These are phyloP conservation scores for Pardalotus punctatus DNA, from an alignment of 2,113 vertebrate genomes.

Conservation along the genomic window DNA sequence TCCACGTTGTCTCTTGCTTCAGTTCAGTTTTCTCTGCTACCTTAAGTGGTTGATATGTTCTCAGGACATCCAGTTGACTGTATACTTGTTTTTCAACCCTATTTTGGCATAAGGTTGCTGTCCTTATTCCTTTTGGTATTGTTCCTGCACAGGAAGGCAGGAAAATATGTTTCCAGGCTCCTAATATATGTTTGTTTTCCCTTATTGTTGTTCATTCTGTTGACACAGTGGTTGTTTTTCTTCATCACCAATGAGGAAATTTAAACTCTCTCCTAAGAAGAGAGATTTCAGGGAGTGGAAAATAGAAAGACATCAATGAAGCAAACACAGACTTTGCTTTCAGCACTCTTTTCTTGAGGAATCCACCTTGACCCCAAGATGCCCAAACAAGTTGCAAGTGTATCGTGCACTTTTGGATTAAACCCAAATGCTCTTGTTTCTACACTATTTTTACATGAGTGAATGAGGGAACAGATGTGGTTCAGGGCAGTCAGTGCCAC, in stretches of 20 bases:
- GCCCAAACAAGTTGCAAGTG: neutral
- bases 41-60: neutral
- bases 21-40: neutral
- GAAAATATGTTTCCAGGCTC: conserved; percentile 51
- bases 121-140: conserved; percentile 44
- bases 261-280: neutral
- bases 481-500: neutral
- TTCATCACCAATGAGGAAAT: conserved; percentile 9
- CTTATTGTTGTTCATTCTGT: conserved; percentile 26
- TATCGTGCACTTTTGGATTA: neutral
- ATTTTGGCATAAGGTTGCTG: conserved; percentile 24
- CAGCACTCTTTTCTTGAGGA: neutral
- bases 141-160: conserved; percentile 62
- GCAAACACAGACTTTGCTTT: neutral
- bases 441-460: neutral
- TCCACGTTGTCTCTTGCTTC: neutral
- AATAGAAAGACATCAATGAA: neutral
- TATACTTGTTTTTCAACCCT: conserved; percentile 31
- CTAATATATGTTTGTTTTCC: conserved; percentile 34
- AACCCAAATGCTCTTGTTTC: neutral
- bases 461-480: neutral
- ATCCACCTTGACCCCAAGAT: conserved; percentile 9
- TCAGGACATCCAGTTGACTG: neutral
- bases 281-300: neutral
- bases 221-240: conserved; percentile 41